Evolutionary conservation across 2,888 invertebrate species (phyloP), one percentile per base, ranked within the genome.

Genomic region (Eustalomyia histrio): DNA sequence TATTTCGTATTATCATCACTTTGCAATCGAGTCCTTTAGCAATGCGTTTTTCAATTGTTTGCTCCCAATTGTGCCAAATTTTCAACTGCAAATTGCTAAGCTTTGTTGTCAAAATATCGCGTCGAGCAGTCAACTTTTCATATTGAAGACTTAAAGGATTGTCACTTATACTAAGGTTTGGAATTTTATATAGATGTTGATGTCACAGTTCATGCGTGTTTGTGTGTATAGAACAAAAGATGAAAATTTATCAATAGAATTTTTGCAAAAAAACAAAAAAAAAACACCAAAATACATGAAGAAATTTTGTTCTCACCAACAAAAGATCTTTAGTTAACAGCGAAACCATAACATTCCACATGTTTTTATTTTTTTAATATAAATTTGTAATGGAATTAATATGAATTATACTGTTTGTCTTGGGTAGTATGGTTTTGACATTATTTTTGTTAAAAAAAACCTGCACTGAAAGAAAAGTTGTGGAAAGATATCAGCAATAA

Each of bases 61-160:
- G 87, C 50, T 90, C 89, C 94, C 94, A 94, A 68, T 91, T 90
- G 16, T 89, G 87, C 88, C 92, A 92, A 60, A 92, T 89, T 65
- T 91, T 88, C 16, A 90, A 86, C 85, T 92, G 91, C 85, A 92
- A 91, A 71, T 90, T 88, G 74, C 88, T 88, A 29, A 94, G 87
- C 67, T 88, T 89, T 58, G 88, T 88, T 80, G 87, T 88, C 67
- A 88, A 82, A 76, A 88, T 85, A 68, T 88, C 85, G 55, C 89
- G 87, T 24, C 89, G 86, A 3, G 84, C 82, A 17, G 84, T 83
- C 71, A 89, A 79, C 0, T 85, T 83, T 55, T 81, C 75, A 85
- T 87, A 88, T 43, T 80, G 63, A 50, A 21, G 57, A 72, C 52
- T 67, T 75, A 81, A 78, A 63, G 71, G 53, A 75, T 78, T 81